Evolutionary conservation across 2,888 invertebrate species (phyloP), one percentile per base, ranked within the genome.

Genomic region (Pegoplata infirma): DNA sequence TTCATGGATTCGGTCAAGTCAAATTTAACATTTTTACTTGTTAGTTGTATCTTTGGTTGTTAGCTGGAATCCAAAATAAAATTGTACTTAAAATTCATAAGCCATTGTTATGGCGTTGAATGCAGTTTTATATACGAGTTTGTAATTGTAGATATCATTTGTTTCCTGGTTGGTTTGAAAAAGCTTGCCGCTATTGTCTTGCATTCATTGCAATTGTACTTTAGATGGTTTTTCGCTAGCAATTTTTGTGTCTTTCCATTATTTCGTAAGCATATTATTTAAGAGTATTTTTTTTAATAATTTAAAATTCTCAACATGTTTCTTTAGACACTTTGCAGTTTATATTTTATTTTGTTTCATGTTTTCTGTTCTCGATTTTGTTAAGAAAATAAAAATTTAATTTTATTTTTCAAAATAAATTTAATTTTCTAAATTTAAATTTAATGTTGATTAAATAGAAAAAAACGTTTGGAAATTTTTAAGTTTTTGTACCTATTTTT

Each of bases 241-340:
- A 40, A n/a, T 4, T n/a, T n/a, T 49, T 49, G 5, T 17, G 21
- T 55, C 23, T 25, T 55, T 28, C 14, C 25, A 6, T 53, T 53
- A 14, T 49, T 66, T 61, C 36, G 53, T 47, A 36, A 49, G 28
- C 32, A 63, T 68, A 40, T 61, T 68, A 56, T 63, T 61, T 36
- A 53, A 53, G 36, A 53, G 36, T 47, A 53, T 14, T 67, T 55
- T 59, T n/a, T 23, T 19, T 58, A 64, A 36, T 40, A 49, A 74
- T 78, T 64, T 49, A 66, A 53, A n/a, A 78, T 78, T 68, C 78
- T 59, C 2, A 58, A 69, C 73, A 63, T 78, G 78, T 69, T 66
- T 64, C 21, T 8, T 19, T 36, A 55, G 69, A 74, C 78, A 78
- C 74, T 78, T 74, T 69, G 69, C 74, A 74, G 78, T 78, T 73